Evolutionary conservation across 2,113 vertebrate genomes (phyloP), one percentile per base, ranked within the genome.

Genomic region (Malurus melanocephalus): DNA sequence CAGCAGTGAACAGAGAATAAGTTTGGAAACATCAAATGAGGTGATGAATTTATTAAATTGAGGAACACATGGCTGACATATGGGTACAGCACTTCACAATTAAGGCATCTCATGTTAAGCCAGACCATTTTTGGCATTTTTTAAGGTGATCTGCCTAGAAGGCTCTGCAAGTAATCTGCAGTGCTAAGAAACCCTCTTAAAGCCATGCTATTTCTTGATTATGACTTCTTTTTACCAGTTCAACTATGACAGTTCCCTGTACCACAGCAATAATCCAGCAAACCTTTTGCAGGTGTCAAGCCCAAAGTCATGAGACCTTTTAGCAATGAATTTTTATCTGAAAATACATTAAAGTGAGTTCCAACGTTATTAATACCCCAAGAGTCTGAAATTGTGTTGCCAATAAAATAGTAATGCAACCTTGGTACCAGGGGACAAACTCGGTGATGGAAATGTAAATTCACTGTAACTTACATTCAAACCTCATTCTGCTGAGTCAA

Each of bases 261-360:
- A 68, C 65, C 40, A 40, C 7, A 45, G 33, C 53, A 61, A 5
- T 80, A 94, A 91, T 77, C 55, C 87, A 96, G 78, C 26, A 78
- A 90, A 79, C 9, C 21, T 67, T 75, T 74, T 94, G 28, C 52
- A 56, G 56, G 22, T 43, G n/a, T 71, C 23, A 22, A 20, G 7
- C 9, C 43, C 53, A 67, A 85, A 83, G 33, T 61, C 43, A 87
- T 45, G 35, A 90, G 51, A 14, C 8, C 53, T 55, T 80, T 93
- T 88, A 93, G 59, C 33, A 93, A 90, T 81, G 42, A 94, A 55
- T 69, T 94, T 84, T 88, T 68, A 79, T 67, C 62, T 67, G 38
- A 88, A 92, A 94, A 79, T 76, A 64, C 11, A 76, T 79, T 72
- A 45, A 76, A 60, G 33, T 23, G 15, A 83, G 43, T 60, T 74